Evolutionary conservation across 2,888 invertebrate species (phyloP), one percentile per base, ranked within the genome.

Genomic region (Dione vanillae): DNA sequence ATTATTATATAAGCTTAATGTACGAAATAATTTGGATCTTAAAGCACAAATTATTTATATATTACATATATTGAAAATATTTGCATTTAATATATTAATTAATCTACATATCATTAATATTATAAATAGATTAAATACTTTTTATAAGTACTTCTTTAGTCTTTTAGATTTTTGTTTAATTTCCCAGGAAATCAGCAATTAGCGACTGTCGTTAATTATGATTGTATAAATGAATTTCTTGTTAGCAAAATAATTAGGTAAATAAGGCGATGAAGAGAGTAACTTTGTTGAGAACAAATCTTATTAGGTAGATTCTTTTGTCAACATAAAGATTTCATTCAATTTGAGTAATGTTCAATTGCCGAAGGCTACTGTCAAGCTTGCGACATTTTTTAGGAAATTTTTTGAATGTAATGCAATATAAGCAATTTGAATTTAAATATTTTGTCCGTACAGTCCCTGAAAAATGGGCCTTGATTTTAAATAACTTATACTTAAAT

Each of bases 251-350:
- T 61, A 45, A 61, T 27, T 61, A 43, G 14, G 27, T 9, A 6
- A 16, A 43, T 27, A 61, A 45, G n/a, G 43, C 27, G 43, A 61
- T 11, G n/a, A 27, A 61, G 20, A 61, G 20, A 43, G 27, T 43
- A 43, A 61, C 41, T 61, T 67, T 67, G 59, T 61, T 67, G 12
- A 19, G 40, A 16, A 20, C 2, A 35, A 67, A 61, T 67, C 59
- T 61, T 35, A 27, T 49, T 51, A 27, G 27, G 27, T 52, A 41
- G 20, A 14, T 49, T 11, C 51, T 67, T 51, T 67, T 67, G 51
- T 43, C 9, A 45, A 61, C 20, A 27, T 43, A 61, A 27, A 45
- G 27, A 61, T 27, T 61, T 43, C 14, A 14, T 27, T n/a, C 43
- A 27, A 61, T 27, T 61, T 61, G 16, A 43, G 41, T 14, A 59